Evolutionary conservation across 2,797 vertebrate genomes (phyloP).

Genomic region (Oreortyx pictus): DNA sequence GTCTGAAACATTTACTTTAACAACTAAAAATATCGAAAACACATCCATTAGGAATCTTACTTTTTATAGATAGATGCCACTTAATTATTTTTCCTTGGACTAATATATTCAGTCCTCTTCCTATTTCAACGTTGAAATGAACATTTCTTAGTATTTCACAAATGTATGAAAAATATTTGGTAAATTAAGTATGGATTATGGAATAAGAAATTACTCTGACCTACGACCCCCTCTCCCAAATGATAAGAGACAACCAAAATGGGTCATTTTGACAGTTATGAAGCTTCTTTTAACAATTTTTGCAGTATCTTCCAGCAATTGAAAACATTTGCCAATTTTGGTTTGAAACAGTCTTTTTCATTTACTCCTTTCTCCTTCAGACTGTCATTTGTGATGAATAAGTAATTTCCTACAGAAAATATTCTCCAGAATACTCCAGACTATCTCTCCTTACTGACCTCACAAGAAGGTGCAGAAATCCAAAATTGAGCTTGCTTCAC

Average conservation of each 20-base stretch:
- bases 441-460: background rate
- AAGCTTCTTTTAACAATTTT: background rate
- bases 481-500: background rate
- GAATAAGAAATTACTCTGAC: background rate
- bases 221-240: background rate
- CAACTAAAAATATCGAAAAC: background rate
- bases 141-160: background rate
- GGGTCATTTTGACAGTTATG: background rate
- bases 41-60: background rate
- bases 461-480: background rate
- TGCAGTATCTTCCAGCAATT: background rate
- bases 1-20: slow-evolving; percentile 3
- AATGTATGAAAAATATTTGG: background rate
- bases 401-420: slow-evolving; percentile 4
- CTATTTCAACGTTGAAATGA: background rate
- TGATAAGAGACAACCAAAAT: background rate
- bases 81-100: background rate
- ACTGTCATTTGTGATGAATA: slow-evolving; percentile 5
- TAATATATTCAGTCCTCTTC: background rate
- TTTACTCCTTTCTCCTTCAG: slow-evolving; percentile 27
- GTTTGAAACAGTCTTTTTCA: background rate
- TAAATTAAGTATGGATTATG: background rate
- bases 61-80: background rate
- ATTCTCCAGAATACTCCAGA: background rate
- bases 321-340: slow-evolving; percentile 15